Base-by-base conservation (phyloP, 2,113 vertebrate genomes). In the Ursus arctos region DNA sequence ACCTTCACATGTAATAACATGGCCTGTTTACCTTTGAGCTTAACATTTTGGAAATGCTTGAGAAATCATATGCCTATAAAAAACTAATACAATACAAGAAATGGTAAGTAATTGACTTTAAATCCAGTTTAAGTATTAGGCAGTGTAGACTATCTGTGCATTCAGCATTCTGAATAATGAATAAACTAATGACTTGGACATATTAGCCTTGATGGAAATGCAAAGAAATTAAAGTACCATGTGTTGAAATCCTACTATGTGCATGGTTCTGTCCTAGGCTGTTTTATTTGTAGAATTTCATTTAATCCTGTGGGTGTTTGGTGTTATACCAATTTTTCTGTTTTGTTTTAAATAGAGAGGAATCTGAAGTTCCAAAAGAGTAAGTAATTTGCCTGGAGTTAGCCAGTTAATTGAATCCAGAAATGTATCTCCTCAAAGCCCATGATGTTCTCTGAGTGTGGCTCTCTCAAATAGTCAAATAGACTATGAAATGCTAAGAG, bases 331-430 rank as follows among this genome's bases (percentile, higher is more conserved):
- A n/a, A 28, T 69, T 96, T 96, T 94, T 88, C 14, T 92, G 13
- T 93, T 96, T 93, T 96, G 33, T 86, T 97, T 95, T 86, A 95
- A 93, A 86, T 65, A 76, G 77, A 79, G 33, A 74, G 67, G 55
- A 94, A 84, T 84, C 51, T 81, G 57, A 92, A 90, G 11, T 94
- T 92, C 16, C 55, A 28, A 47, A 76, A 96, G 74, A 83, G 79
- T 94, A 96, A 95, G 74, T 96, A 53, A 88, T 67, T 91, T 96
- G 15, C n/a, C 10, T 83, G 22, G 67, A 82, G 26, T 98, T 89
- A 95, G n/a, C 40, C 65, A 91, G 1, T 85, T 83, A 92, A 31
- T 96, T 80, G 86, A 90, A 94, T 91, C 88, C 81, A 86, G 65
- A 95, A 95, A 63, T 57, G 14, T 65, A 51, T 57, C 19, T 36